A percentile compares a stretch with the other conserved stretches of the same genome.
Conservation (phyloP, 2,888 invertebrate genomes). For the Dolichopus griseipennis region DNA sequence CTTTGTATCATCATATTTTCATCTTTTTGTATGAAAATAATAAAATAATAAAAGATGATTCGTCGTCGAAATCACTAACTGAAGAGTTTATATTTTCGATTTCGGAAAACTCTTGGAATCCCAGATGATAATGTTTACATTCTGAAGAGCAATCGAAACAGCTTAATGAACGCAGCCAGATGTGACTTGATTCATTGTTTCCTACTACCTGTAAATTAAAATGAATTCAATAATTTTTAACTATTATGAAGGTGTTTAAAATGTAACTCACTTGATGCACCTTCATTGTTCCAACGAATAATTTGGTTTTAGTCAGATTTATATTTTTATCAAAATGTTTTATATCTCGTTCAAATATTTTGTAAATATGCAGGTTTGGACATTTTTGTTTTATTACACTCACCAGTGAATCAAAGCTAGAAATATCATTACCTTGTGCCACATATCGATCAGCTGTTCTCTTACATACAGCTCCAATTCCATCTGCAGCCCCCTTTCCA, state of each 20-base stretch:
- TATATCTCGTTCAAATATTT: background rate
- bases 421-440: conserved; percentile 29
- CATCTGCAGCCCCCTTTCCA: conserved; percentile 34
- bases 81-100: no score
- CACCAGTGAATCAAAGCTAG: conserved; percentile 25
- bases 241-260: no score
- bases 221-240: background rate
- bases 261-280: conserved; percentile 14
- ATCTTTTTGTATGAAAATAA: no score
- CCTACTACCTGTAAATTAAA: conserved; percentile 13
- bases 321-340: background rate
- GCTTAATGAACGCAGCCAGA: conserved; percentile 15
- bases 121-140: conserved; percentile 14
- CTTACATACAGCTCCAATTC: conserved; percentile 32
- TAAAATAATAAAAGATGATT: background rate
- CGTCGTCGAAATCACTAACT: background rate
- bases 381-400: conserved; percentile 23
- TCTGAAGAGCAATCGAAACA: conserved; percentile 14
- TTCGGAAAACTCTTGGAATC: background rate
- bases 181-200: conserved; percentile 9
- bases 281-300: conserved; percentile 14
- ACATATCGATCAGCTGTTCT: conserved; percentile 31
- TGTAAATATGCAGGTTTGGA: conserved; percentile 18
- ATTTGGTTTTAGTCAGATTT: conserved; percentile 9
- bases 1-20: background rate